Conservation (phyloP, 1,140 invertebrate genomes). For the Drosophila dunni region DNA sequence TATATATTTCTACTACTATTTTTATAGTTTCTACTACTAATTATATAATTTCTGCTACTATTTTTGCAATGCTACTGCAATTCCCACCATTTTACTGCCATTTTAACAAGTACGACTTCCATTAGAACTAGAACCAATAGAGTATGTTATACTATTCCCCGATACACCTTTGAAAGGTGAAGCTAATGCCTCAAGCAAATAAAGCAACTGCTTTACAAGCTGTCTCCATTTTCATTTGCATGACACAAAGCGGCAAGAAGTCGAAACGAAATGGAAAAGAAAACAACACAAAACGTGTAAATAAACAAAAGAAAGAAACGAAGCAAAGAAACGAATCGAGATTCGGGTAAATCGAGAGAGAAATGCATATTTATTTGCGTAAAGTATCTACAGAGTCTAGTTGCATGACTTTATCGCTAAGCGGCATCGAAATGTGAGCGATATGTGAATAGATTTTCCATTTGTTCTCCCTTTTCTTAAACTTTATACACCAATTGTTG, state of each 20-base stretch:
- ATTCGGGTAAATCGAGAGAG: conserved; percentile 58
- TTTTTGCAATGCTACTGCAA: no score
- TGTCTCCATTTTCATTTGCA: conserved; percentile 71
- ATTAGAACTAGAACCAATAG: no score
- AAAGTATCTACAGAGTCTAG: conserved; percentile 67
- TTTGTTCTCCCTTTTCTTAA: conserved; percentile 38
- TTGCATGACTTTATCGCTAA: conserved; percentile 61
- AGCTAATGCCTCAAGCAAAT: conserved; percentile 26
- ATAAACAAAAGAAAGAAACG: conserved; percentile 39
- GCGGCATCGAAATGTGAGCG: conserved; percentile 76
- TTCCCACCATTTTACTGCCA: no score
- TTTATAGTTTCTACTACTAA: no score
- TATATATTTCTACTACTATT: no score
- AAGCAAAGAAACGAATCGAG: conserved; percentile 6
- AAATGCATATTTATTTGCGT: conserved; percentile 77
- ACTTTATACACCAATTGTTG: conserved; percentile 6
- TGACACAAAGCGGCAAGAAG: conserved; percentile 53
- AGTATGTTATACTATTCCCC: no score
- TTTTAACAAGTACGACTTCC: no score
- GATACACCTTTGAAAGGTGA: conserved; percentile 1
- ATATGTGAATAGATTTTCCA: conserved; percentile 64
- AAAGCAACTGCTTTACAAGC: conserved; percentile 35
- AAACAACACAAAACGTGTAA: conserved; percentile 42
- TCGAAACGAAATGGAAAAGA: conserved; percentile 3
- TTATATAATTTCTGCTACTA: no score